Percentiles rank a stretch among this genome's conserved stretches.
These are phyloP conservation scores for Pristionchus mayeri DNA, from an alignment of 2,888 invertebrate species.

Conservation along the genomic window DNA sequence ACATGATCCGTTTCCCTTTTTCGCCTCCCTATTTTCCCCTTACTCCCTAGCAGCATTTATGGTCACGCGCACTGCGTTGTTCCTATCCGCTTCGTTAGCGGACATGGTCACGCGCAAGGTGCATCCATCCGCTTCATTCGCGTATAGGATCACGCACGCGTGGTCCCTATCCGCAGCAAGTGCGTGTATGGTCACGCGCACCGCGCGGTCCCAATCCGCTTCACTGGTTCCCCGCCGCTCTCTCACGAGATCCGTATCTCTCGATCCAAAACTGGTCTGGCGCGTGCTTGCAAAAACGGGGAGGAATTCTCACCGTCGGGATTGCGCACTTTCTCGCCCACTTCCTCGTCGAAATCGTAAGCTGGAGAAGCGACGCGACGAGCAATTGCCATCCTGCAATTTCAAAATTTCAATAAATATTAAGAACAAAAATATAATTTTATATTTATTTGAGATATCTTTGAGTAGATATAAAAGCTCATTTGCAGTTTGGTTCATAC, in stretches of 20 bases:
- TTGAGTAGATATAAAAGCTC: no score
- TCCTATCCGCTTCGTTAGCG: no score
- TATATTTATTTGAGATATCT: no score
- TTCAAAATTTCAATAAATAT: no score
- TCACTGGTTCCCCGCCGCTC: neutral
- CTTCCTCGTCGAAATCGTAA: slow-evolving; percentile 29
- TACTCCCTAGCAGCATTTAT: no score
- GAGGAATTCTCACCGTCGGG: slow-evolving; percentile 39
- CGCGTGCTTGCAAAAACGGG: slow-evolving; percentile 5
- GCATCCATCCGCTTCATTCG: neutral
- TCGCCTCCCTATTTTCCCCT: neutral
- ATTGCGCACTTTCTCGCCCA: slow-evolving; percentile 36
- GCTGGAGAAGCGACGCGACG: slow-evolving; percentile 16
- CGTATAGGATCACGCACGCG: neutral
- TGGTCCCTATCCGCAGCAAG: neutral
- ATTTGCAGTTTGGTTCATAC: no score
- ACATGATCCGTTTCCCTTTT: neutral
- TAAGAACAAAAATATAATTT: no score
- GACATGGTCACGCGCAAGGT: neutral
- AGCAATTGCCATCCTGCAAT: slow-evolving; percentile 22
- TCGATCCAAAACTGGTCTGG: neutral
- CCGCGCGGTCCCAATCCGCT: no score
- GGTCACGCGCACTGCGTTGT: no score
- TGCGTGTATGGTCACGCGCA: no score
- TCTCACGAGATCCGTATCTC: neutral